Conservation (phyloP, 2,888 invertebrate species). For the Rhagonycha fulva region DNA sequence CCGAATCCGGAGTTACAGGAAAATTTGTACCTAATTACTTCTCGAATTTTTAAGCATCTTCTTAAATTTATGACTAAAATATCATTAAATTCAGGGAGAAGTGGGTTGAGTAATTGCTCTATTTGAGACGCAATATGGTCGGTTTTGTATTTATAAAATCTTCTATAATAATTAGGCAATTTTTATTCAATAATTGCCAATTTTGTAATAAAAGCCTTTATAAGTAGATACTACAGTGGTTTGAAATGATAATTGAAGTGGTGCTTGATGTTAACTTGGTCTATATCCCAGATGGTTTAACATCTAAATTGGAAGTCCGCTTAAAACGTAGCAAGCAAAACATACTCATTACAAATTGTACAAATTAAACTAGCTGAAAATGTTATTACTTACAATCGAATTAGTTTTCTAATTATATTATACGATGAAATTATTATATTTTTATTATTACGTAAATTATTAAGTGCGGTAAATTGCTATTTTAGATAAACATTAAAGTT, state of each 20-base stretch:
- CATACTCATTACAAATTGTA: neutral
- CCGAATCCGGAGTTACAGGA: neutral
- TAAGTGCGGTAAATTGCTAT: neutral
- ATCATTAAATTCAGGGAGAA: neutral
- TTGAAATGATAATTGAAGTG: neutral
- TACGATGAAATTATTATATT: neutral
- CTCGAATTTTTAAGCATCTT: neutral
- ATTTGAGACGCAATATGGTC: neutral
- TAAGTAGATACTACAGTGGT: neutral
- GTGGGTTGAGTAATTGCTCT: neutral
- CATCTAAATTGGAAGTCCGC: conserved; percentile 12
- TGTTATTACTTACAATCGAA: neutral
- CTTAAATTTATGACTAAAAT: neutral
- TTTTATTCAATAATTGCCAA: neutral
- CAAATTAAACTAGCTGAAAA: conserved; percentile 8
- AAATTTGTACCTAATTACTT: neutral
- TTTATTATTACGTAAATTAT: neutral
- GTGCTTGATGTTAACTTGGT: conserved; percentile 7
- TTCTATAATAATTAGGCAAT: neutral
- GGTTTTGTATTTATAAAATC: neutral
- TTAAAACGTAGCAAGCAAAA: conserved; percentile 6
- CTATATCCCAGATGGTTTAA: conserved; percentile 8
- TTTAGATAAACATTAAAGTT: neutral
- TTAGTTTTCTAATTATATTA: neutral
- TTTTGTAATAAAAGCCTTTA: neutral